phyloP scores from a whole-genome alignment of 2,797 vertebrate species.

The Cossypha heuglini region DNA sequence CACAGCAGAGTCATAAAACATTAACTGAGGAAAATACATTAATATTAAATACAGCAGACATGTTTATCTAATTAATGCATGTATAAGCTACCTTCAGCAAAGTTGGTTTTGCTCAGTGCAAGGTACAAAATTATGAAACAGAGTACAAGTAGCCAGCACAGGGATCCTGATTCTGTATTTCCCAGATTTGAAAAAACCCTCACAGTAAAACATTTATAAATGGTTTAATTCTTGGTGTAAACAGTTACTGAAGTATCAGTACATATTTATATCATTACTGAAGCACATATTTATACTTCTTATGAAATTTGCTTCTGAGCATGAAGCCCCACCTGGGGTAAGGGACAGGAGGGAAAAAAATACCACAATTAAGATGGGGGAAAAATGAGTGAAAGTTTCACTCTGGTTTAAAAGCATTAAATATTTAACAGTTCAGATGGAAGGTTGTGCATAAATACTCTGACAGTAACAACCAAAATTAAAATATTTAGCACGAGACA shows the following conservation, averaged over 20 bases:
- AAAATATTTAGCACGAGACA: background rate
- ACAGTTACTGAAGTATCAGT: background rate
- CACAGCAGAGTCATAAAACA: slow-evolving; percentile 61
- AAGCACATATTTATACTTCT: background rate
- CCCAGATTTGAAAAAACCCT: background rate
- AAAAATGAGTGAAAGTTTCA: background rate
- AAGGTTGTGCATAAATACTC: background rate
- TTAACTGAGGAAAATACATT: slow-evolving; percentile 65
- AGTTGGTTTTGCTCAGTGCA: background rate
- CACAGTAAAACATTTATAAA: background rate
- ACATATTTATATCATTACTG: background rate
- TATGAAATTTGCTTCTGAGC: background rate
- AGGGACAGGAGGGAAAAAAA: background rate
- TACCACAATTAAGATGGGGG: background rate
- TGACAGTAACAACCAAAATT: background rate
- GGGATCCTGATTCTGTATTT: background rate
- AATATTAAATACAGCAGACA: slow-evolving; percentile 57
- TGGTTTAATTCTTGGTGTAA: background rate
- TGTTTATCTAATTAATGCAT: slow-evolving; percentile 31
- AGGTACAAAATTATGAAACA: background rate
- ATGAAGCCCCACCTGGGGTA: background rate
- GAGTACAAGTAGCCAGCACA: background rate
- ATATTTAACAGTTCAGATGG: background rate
- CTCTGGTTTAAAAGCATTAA: background rate
- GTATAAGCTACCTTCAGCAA: slow-evolving; percentile 11